These are phyloP conservation scores for Spisula subtruncata DNA, from an alignment of 2,888 invertebrate species.

Conservation along the genomic window DNA sequence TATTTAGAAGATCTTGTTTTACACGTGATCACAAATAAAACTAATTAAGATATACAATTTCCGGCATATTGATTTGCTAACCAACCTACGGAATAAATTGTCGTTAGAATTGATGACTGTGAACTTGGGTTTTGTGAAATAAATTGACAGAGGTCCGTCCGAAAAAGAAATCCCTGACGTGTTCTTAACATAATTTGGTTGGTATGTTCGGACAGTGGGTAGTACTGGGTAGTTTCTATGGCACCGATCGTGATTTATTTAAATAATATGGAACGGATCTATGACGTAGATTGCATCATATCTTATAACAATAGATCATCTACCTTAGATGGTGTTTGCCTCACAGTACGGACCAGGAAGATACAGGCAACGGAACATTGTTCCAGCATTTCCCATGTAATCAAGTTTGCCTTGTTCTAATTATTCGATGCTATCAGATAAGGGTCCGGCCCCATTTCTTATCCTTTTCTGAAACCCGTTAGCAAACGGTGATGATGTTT, in stretches of 20 bases:
- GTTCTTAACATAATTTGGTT: too few relatives aligned
- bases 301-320: not conserved
- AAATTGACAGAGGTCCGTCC: not conserved
- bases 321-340: not conserved
- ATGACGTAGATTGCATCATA: not conserved
- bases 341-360: not conserved
- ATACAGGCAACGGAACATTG: not conserved
- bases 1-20: not conserved
- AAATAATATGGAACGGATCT: not conserved
- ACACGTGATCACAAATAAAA: constrained; percentile 1
- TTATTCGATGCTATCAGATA: constrained; percentile 44
- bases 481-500: constrained; percentile 28
- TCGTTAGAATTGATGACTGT: not conserved
- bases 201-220: not conserved
- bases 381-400: constrained; percentile 21
- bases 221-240: not conserved
- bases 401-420: constrained; percentile 26
- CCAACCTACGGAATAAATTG: not conserved
- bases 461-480: constrained; percentile 30
- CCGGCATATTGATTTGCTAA: not conserved
- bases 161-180: not conserved
- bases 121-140: not conserved
- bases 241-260: not conserved
- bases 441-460: constrained; percentile 26
- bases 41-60: not conserved